Evolutionary conservation across 1,140 invertebrate species (phyloP), one percentile per base, ranked within the genome.

Genomic region (Zaprionus capensis): DNA sequence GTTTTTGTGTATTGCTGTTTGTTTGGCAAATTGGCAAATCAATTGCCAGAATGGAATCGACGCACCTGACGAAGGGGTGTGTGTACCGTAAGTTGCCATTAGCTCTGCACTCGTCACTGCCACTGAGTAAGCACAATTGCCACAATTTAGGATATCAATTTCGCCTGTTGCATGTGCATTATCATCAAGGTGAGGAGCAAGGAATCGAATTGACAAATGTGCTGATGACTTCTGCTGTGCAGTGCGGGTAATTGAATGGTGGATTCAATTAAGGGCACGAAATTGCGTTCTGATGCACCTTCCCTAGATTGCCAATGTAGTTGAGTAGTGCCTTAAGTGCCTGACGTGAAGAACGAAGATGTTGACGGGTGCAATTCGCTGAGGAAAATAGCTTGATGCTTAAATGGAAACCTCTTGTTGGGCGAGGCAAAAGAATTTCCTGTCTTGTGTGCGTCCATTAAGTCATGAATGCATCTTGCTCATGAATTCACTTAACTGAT

Each of bases 21-120:
- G 61, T 78, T 81, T 74, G 75, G 41, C 68, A 78, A 84, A 81
- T 84, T 84, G 81, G 58, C 78, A 84, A 85, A 84, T 85, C 82
- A 84, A 84, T 85, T 85, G 82, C 58, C 75, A 46, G 59, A 20
- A 58, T 55, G 67, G 56, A 34, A 59, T 71, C 46, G 22, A 24
- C 53, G 53, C 56, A 76, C 24, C 66, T 75, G 44, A 17, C 31
- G 31, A 3, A 34, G 28, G 2, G 7, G 31, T 9, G 31, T 34
- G 7, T 31, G 28, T 28, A n/a, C n/a, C n/a, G 9, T 9, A 31
- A 31, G 34, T 63, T 70, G 56, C 15, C 65, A 68, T 61, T 73
- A 73, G 36, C 46, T 64, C 5, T 31, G 41, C 38, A 14, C 38
- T 38, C 20, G 24, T 44, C 14, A 24, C 36, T 62, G 51, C 46